A percentile compares a stretch with the other conserved stretches of the same genome.
phyloP scores from a whole-genome alignment of 2,888 invertebrate species.

The Dermolepida albohirtum region DNA sequence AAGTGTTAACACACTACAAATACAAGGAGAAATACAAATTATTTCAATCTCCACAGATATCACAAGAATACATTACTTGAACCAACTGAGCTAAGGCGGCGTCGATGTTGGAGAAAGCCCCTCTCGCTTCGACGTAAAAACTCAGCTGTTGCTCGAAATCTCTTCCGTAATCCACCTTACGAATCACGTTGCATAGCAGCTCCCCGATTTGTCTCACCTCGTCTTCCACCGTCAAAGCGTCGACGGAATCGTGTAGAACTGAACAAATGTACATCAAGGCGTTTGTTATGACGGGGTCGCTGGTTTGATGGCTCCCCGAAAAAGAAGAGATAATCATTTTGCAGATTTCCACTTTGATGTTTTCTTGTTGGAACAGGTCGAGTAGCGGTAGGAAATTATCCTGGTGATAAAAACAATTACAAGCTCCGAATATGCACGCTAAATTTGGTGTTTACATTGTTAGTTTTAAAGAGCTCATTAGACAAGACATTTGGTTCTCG shows the following conservation, averaged over 20 bases:
- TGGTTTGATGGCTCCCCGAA: constrained; percentile 65
- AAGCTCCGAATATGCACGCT: no score
- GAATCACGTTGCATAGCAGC: constrained; percentile 83
- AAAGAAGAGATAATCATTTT: constrained; percentile 80
- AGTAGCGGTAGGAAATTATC: constrained; percentile 91
- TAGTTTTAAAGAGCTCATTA: no score
- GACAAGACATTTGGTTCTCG: no score
- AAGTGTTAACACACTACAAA: constrained; percentile 81
- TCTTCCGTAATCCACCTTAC: constrained; percentile 82
- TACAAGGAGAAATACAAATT: constrained; percentile 37
- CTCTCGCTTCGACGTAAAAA: constrained; percentile 94
- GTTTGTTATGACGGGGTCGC: constrained; percentile 89
- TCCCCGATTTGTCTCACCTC: constrained; percentile 88
- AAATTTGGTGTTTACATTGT: no score
- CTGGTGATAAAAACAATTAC: constrained; percentile 68
- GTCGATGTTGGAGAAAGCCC: constrained; percentile 91
- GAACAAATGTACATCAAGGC: constrained; percentile 90
- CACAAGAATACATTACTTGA: constrained; percentile 70
- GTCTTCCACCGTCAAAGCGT: constrained; percentile 92
- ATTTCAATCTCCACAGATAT: background rate
- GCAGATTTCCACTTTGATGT: constrained; percentile 84
- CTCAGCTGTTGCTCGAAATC: constrained; percentile 92
- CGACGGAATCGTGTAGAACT: constrained; percentile 93
- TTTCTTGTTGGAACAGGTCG: constrained; percentile 90
- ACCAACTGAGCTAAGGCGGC: constrained; percentile 86